Percentiles rank a stretch among this genome's conserved stretches.
Evolutionary conservation across 2,888 invertebrate species (phyloP).

Genomic region (Amiota communis): DNA sequence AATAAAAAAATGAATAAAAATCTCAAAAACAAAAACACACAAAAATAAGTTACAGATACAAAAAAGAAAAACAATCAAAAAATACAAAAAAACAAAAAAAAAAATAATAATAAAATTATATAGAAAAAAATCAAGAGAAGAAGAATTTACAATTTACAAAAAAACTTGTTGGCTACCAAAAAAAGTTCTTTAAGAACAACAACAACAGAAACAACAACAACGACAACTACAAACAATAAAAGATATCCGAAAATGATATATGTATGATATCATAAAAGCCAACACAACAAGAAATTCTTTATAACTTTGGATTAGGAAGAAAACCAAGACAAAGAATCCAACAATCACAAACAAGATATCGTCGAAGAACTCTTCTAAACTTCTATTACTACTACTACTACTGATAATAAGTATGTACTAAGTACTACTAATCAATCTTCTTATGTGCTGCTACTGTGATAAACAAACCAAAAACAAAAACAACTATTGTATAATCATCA

Average conservation of each 20-base stretch:
- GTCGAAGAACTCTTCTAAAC: no score
- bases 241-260: not conserved
- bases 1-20: constrained; percentile 55
- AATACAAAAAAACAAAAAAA: constrained; percentile 48
- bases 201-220: constrained; percentile 30
- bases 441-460: no score
- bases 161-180: constrained; percentile 14
- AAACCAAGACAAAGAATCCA: not conserved
- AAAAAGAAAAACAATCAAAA: constrained; percentile 50
- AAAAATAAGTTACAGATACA: constrained; percentile 50
- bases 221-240: constrained; percentile 33
- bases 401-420: no score
- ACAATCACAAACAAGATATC: no score
- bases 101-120: constrained; percentile 37
- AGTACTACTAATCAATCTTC: no score
- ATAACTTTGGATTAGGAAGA: no score
- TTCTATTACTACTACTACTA: no score
- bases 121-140: no score
- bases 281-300: no score
- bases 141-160: not conserved
- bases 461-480: no score
- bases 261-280: no score
- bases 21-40: constrained; percentile 34
- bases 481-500: no score
- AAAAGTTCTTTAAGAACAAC: constrained; percentile 36